A percentile compares a stretch with the other conserved stretches of the same genome.
These are phyloP conservation scores for Brachionus asplanchnoidis DNA, from an alignment of 1,140 invertebrate genomes.

Conservation along the genomic window DNA sequence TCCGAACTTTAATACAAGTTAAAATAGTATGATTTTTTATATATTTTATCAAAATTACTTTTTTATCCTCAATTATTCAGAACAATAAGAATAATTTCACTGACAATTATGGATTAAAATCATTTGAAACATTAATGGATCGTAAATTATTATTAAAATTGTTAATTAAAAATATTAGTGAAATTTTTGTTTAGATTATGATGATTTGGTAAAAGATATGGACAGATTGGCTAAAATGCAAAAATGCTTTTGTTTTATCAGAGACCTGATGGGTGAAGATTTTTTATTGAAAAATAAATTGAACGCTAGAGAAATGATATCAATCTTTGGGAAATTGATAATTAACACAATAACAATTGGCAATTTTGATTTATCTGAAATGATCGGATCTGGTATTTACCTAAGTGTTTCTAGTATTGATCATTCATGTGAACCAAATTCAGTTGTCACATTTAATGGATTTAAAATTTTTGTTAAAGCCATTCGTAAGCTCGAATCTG, in stretches of 20 bases:
- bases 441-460: slow-evolving; percentile 8
- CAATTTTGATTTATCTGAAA: slow-evolving; percentile 25
- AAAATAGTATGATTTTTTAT: not conserved
- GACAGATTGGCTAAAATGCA: not conserved
- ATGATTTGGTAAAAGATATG: slow-evolving; percentile 13
- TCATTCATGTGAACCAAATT: slow-evolving; percentile 39
- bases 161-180: not conserved
- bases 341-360: not conserved
- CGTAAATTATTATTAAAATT: not conserved
- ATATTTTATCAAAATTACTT: not conserved
- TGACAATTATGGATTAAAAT: not conserved
- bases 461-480: not conserved
- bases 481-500: not conserved
- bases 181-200: not conserved
- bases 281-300: not conserved
- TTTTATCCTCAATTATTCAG: not conserved
- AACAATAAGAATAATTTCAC: not conserved
- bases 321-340: slow-evolving; percentile 7
- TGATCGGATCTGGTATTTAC: slow-evolving; percentile 29
- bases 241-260: not conserved
- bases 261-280: not conserved
- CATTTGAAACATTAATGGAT: not conserved
- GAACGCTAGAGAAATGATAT: not conserved
- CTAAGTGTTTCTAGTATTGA: slow-evolving; percentile 1
- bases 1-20: not conserved